Evolutionary conservation across 2,888 invertebrate genomes (phyloP).

Genomic region (Patella ulyssiponensis): DNA sequence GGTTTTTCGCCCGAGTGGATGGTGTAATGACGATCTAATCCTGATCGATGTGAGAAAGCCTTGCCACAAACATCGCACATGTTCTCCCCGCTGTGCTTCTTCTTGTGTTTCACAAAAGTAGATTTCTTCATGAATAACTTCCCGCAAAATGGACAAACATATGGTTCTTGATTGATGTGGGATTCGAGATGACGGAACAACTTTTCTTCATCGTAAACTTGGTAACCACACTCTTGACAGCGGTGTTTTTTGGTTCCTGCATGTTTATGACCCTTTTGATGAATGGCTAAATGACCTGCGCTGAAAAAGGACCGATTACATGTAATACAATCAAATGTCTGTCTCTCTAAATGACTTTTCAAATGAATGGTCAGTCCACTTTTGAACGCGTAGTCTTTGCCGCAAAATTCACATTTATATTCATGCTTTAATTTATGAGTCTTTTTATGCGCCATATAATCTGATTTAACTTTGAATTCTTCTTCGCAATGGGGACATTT

Average conservation of each 20-base stretch:
- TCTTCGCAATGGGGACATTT: neutral
- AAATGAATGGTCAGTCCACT: neutral
- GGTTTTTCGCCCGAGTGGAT: neutral
- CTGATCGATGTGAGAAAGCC: neutral
- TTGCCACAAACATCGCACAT: constrained; percentile 8
- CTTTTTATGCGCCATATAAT: neutral
- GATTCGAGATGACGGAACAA: neutral
- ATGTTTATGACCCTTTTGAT: neutral
- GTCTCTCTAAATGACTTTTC: neutral
- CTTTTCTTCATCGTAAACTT: neutral
- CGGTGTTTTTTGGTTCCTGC: neutral
- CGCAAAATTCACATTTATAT: neutral
- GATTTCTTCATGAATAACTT: neutral
- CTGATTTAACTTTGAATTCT: neutral
- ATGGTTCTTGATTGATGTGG: neutral
- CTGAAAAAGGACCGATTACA: constrained; percentile 5
- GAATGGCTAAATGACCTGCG: constrained; percentile 1
- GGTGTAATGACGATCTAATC: neutral
- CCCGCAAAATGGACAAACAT: neutral
- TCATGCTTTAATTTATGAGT: neutral
- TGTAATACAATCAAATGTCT: neutral
- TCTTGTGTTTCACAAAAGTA: neutral
- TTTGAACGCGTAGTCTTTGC: neutral
- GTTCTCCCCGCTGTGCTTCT: neutral
- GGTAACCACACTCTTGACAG: constrained; percentile 2